phyloP scores from a whole-genome alignment of 2,888 invertebrate genomes.

The Lissonota sp. region DNA sequence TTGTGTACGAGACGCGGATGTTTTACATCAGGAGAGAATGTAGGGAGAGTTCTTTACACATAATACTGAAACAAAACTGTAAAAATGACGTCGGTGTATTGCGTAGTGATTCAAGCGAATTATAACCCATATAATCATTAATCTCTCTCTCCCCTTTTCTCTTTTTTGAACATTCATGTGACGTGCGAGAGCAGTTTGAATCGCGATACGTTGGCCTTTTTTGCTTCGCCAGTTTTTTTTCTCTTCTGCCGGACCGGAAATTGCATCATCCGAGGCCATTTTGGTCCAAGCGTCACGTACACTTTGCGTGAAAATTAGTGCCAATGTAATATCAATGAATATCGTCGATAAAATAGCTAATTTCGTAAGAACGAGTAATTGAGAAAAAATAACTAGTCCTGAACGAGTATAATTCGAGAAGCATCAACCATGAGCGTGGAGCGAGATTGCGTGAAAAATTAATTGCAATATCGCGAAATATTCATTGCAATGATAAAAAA shows the following conservation, averaged over 20 bases:
- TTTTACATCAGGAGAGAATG: not conserved
- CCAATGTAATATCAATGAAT: conserved; percentile 20
- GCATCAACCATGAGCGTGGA: no score
- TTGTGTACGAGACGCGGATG: not conserved
- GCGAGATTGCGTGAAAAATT: no score
- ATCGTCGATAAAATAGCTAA: conserved; percentile 13
- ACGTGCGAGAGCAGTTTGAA: conserved; percentile 15
- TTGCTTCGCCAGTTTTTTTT: conserved; percentile 17
- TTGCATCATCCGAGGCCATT: conserved; percentile 38
- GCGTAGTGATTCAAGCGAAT: conserved; percentile 30
- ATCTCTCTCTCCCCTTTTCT: conserved; percentile 29
- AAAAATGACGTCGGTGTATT: conserved; percentile 8
- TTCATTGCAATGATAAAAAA: no score
- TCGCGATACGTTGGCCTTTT: conserved; percentile 33
- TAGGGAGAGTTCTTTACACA: no score
- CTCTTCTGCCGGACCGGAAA: conserved; percentile 4
- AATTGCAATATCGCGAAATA: no score
- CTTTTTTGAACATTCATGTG: conserved; percentile 29
- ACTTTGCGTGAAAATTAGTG: conserved; percentile 31
- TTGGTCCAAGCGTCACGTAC: conserved; percentile 18
- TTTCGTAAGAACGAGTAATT: not conserved
- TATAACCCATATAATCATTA: conserved; percentile 35
- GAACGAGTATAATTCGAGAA: no score
- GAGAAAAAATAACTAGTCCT: no score
- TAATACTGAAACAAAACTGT: not conserved